phyloP scores from a whole-genome alignment of 2,113 vertebrate species.

The Microcebus murinus region DNA sequence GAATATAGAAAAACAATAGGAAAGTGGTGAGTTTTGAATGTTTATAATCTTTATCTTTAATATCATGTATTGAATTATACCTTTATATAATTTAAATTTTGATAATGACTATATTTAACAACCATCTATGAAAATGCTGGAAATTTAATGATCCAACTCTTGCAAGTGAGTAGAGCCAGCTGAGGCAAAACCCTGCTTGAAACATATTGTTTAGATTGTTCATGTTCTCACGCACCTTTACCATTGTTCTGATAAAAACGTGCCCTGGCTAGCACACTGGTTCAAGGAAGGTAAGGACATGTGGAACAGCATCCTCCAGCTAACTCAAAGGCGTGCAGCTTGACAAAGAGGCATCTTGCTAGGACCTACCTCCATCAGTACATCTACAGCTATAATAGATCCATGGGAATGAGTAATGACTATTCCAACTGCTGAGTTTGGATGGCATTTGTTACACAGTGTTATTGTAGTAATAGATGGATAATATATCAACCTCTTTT shows the following conservation, averaged over 20 bases:
- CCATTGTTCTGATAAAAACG: neutral
- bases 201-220: neutral
- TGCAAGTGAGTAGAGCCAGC: neutral
- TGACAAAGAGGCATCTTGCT: fast-evolving
- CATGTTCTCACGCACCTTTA: neutral
- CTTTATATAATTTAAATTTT: neutral
- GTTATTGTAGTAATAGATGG: neutral
- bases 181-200: neutral
- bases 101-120: neutral
- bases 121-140: neutral
- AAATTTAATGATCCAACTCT: neutral
- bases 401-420: no score
- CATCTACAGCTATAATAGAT: neutral
- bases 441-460: neutral
- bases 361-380: neutral
- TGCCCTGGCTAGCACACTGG: no score
- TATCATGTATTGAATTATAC: neutral
- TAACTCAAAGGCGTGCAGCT: neutral
- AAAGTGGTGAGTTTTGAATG: neutral
- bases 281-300: neutral
- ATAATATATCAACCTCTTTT: neutral
- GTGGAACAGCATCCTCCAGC: fast-evolving
- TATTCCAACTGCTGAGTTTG: neutral
- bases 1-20: neutral
- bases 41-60: neutral